Conservation (phyloP, 2,113 vertebrate species). For the Dipodomys merriami region DNA sequence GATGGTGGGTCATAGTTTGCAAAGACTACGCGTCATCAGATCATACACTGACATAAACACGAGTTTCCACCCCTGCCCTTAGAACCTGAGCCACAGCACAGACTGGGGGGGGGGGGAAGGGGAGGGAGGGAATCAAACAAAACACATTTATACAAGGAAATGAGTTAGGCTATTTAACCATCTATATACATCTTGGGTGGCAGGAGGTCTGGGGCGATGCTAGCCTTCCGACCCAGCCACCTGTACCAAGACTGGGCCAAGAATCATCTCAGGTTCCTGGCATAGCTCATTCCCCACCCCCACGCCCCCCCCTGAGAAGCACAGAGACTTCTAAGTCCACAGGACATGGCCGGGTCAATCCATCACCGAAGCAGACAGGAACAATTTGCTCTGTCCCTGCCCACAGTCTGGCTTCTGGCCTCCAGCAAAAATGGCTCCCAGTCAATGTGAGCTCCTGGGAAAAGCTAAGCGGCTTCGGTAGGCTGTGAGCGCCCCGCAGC, state of each 20-base stretch:
- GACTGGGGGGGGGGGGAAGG: too few relatives aligned
- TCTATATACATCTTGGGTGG: neutral
- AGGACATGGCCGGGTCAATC: neutral
- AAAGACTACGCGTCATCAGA: neutral
- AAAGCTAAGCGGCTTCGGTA: neutral
- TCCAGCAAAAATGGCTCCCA: neutral
- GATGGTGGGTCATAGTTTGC: neutral
- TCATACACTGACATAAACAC: too few relatives aligned
- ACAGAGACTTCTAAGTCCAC: neutral
- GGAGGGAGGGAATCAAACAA: neutral
- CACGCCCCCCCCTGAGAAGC: neutral
- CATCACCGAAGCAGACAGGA: neutral
- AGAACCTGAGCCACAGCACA: neutral
- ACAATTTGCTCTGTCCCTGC: neutral
- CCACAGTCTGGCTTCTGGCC: neutral
- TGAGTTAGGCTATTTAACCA: too few relatives aligned
- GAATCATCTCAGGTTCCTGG: neutral
- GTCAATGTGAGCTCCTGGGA: neutral
- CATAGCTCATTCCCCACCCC: neutral
- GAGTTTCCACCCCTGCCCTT: neutral
- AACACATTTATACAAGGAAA: too few relatives aligned
- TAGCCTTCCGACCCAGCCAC: neutral
- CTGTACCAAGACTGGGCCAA: neutral
- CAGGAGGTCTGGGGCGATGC: rapidly evolving
- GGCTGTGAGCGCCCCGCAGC: rapidly evolving